Percentiles rank a stretch among this genome's conserved stretches.
Conservation (phyloP, 2,797 vertebrate genomes). For the Lophotriccus pileatus region DNA sequence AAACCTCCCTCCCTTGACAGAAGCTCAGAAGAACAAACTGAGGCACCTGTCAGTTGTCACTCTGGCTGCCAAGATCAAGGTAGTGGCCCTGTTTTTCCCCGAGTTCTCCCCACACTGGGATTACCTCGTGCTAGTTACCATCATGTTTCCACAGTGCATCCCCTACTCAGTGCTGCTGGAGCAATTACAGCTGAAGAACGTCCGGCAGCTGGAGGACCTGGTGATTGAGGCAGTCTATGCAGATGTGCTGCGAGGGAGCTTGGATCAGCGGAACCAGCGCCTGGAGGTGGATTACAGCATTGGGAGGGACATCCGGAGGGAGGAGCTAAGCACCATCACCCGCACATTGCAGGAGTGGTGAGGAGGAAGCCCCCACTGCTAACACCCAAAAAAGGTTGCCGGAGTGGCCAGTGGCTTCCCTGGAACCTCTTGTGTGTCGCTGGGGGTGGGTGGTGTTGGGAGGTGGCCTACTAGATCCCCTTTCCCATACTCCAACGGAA, state of each 20-base stretch:
- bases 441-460: background rate
- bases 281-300: constrained; percentile 81
- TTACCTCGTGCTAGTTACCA: background rate
- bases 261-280: constrained; percentile 80
- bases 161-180: constrained; percentile 78
- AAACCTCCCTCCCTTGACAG: constrained; percentile 87
- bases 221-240: constrained; percentile 80
- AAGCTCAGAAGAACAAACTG: constrained; percentile 95
- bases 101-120: background rate
- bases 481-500: accelerated
- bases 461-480: accelerated
- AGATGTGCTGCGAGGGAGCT: constrained; percentile 75
- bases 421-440: background rate
- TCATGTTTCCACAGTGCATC: constrained; percentile 70
- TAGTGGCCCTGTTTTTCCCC: constrained; percentile 34
- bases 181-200: constrained; percentile 75
- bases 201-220: constrained; percentile 78
- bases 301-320: constrained; percentile 78
- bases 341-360: constrained; percentile 81
- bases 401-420: background rate
- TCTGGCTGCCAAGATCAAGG: constrained; percentile 95
- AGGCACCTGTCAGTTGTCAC: constrained; percentile 95
- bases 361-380: constrained; percentile 36
- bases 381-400: background rate
- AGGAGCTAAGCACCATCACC: constrained; percentile 78